These are phyloP conservation scores for Arbacia lixula DNA, from an alignment of 53 echinoderm and acorn worm species.

Conservation along the genomic window DNA sequence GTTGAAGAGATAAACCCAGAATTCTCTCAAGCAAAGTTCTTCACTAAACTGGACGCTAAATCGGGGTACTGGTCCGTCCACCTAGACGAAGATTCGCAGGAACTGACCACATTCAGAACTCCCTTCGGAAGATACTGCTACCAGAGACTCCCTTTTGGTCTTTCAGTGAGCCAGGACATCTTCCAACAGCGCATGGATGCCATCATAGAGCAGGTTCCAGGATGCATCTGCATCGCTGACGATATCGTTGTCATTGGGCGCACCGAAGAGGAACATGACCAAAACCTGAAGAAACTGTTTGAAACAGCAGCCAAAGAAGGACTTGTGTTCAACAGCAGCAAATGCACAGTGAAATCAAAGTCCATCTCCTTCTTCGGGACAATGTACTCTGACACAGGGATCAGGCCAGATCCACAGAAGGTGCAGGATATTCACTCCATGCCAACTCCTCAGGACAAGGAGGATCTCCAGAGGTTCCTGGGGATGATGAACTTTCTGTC, in stretches of 20 bases:
- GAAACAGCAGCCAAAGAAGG: slow-evolving; percentile 47
- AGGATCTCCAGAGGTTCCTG: slow-evolving; percentile 68
- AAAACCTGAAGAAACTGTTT: slow-evolving; percentile 33
- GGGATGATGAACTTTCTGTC: slow-evolving; percentile 58
- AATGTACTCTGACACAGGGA: slow-evolving; percentile 48
- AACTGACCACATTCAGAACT: slow-evolving; percentile 52
- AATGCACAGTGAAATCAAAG: slow-evolving; percentile 55
- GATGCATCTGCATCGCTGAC: slow-evolving; percentile 62
- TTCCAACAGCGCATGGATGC: slow-evolving; percentile 67
- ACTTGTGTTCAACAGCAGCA: slow-evolving; percentile 57
- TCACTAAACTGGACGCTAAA: too few species aligned
- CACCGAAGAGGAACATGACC: slow-evolving; percentile 58
- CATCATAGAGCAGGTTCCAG: slow-evolving; percentile 60
- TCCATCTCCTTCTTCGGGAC: slow-evolving; percentile 63
- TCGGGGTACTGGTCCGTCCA: too few species aligned
- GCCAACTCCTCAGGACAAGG: slow-evolving; percentile 73
- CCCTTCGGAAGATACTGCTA: slow-evolving; percentile 62
- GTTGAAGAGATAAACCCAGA: too few species aligned
- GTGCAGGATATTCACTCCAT: slow-evolving; percentile 51
- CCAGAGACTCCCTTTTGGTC: slow-evolving; percentile 61
- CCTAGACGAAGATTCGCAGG: slow-evolving; percentile 53
- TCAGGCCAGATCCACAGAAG: slow-evolving; percentile 64
- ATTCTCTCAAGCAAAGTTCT: too few species aligned
- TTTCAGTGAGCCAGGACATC: slow-evolving; percentile 60
- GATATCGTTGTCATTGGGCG: slow-evolving; percentile 47